Evolutionary conservation across 2,113 vertebrate species (phyloP), one percentile per base, ranked within the genome.

Genomic region (Coreoperca whiteheadi): DNA sequence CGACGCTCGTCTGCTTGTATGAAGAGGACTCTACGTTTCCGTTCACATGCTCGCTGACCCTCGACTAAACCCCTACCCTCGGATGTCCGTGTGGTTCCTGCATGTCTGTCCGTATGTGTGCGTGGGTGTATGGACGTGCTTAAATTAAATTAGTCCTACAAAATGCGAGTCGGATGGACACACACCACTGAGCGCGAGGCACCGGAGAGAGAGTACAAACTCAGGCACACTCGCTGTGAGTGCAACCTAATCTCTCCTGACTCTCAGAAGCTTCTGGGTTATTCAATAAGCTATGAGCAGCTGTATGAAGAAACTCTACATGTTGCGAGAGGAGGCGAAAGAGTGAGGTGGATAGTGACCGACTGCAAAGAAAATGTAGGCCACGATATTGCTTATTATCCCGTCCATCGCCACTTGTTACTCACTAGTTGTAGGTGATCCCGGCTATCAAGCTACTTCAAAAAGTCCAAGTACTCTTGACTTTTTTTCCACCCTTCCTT

Each of bases 271-370:
- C 64, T 81, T 77, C 81, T 79, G 71, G 64, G 84, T 87, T 74
- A 88, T 89, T 89, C 83, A 78, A 46, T 60, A 30, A 82, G 54
- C 66, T 57, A 53, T 60, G 76, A 91, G 73, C 68, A 59, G 68
- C 84, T 59, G 46, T 57, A 15, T 65, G 25, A 43, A 75, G 57
- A 75, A 70, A 51, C 43, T 28, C 8, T 21, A 46, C 12, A 2
- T 10, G 18, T 10, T 51, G 12, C 9, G 30, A 21, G 20, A 73
- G 43, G 18, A 39, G 32, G 32, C 61, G 18, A 43, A 15, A 61
- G 39, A 50, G 48, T 23, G 68, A 79, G 61, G 41, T 2, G 15
- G n/a, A 10, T 0, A 61, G 65, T 15, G 56, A 80, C 32, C 4
- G 23, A 15, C 51, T 25, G 57, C n/a, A 25, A 18, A 54, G 32